These are phyloP conservation scores for Poeciliopsis presidionis DNA, from an alignment of 2,797 vertebrate genomes.

Conservation along the genomic window DNA sequence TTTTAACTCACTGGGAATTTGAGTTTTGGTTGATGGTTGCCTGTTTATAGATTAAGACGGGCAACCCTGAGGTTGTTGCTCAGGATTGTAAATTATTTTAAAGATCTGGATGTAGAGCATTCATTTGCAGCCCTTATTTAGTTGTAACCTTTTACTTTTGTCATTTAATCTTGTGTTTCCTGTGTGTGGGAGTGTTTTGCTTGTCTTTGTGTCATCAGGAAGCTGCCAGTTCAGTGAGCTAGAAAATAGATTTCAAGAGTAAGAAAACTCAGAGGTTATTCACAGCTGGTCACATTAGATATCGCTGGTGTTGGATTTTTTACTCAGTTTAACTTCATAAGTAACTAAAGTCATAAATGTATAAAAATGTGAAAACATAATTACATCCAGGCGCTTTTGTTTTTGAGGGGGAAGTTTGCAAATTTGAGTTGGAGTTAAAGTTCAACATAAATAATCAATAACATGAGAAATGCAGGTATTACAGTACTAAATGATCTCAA, in stretches of 20 bases:
- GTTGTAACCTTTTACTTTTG: not conserved
- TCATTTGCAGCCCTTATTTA: not conserved
- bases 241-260: slow-evolving; percentile 17
- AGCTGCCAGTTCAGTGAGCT: slow-evolving; percentile 6
- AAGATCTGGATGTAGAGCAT: not conserved
- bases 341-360: not conserved
- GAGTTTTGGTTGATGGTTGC: too few species aligned
- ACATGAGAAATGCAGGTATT: not conserved
- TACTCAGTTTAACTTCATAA: not conserved
- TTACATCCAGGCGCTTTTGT: not conserved
- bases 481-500: not conserved
- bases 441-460: not conserved
- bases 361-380: too few species aligned
- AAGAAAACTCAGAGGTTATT: not conserved
- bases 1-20: not conserved
- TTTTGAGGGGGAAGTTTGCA: not conserved
- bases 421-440: not conserved
- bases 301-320: not conserved
- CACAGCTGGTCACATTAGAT: not conserved
- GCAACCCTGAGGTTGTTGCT: not conserved
- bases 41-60: not conserved
- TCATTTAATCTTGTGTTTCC: not conserved
- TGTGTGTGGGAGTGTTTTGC: not conserved
- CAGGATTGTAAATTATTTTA: not conserved
- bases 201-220: not conserved